Evolutionary conservation across 2,888 invertebrate genomes (phyloP).

Genomic region (Dendrolimus pini): DNA sequence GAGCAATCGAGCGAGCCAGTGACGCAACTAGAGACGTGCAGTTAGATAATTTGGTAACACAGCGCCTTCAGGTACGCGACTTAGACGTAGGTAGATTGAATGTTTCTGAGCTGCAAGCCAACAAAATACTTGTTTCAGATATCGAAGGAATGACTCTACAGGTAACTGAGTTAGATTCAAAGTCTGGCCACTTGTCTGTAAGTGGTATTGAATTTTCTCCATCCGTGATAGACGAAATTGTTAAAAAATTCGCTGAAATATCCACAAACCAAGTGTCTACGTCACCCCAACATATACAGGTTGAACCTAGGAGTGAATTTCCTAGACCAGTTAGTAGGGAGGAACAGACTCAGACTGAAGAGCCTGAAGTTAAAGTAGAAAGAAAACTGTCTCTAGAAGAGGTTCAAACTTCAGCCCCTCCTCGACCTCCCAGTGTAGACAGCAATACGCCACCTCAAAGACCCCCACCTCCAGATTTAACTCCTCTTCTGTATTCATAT

Average conservation of each 20-base stretch:
- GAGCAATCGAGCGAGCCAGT: constrained; percentile 47
- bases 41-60: constrained; percentile 71
- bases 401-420: constrained; percentile 17
- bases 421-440: constrained; percentile 36
- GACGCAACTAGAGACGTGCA: constrained; percentile 53
- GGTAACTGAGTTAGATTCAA: constrained; percentile 83
- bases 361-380: constrained; percentile 20
- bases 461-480: constrained; percentile 66
- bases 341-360: constrained; percentile 62
- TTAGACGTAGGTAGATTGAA: constrained; percentile 87
- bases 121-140: constrained; percentile 87
- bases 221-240: constrained; percentile 81
- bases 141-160: constrained; percentile 85
- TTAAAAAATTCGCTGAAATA: constrained; percentile 73
- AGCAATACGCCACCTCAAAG: constrained; percentile 48
- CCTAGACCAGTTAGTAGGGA: constrained; percentile 48
- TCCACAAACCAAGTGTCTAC: constrained; percentile 34
- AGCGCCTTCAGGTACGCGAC: constrained; percentile 82
- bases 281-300: constrained; percentile 14
- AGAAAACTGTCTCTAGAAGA: constrained; percentile 15
- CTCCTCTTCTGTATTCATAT: constrained; percentile 69
- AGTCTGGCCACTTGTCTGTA: constrained; percentile 80
- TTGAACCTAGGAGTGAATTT: constrained; percentile 24
- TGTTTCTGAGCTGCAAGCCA: constrained; percentile 87
- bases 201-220: constrained; percentile 82